A percentile compares a stretch with the other conserved stretches of the same genome.
These are phyloP conservation scores for Sylvilagus floridanus DNA, from an alignment of 2,797 vertebrate species.

Conservation along the genomic window DNA sequence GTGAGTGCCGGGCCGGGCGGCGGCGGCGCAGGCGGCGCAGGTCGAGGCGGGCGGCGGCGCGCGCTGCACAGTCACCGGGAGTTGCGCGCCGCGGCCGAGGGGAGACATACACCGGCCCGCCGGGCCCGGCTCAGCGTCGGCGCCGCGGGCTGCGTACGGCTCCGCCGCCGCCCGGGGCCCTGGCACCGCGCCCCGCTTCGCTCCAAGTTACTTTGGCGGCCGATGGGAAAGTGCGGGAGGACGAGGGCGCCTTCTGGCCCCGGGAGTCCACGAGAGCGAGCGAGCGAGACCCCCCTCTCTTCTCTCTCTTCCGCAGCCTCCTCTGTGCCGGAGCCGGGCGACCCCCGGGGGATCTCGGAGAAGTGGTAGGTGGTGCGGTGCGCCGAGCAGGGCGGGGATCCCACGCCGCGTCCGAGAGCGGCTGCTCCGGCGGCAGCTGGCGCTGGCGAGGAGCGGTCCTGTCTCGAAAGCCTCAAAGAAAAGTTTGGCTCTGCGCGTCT, in stretches of 20 bases:
- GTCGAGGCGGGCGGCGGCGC: conserved; percentile 80
- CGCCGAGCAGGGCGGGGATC: conserved; percentile 64
- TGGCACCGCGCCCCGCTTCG: conserved; percentile 58
- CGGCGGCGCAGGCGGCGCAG: conserved; percentile 79
- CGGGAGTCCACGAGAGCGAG: not conserved
- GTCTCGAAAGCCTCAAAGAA: conserved; percentile 77
- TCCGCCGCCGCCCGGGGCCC: conserved; percentile 62
- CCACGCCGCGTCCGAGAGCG: conserved; percentile 72
- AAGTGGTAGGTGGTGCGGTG: conserved; percentile 54
- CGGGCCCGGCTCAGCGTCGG: conserved; percentile 76
- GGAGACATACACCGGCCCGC: conserved; percentile 85
- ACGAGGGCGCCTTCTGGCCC: conserved; percentile 27
- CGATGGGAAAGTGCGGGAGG: conserved; percentile 63
- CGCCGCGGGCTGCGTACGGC: conserved; percentile 48
- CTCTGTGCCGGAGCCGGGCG: not conserved
- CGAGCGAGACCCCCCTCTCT: too few species aligned
- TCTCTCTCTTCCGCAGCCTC: not conserved
- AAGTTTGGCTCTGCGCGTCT: conserved; percentile 83
- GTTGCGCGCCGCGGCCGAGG: conserved; percentile 80
- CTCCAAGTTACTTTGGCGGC: conserved; percentile 82
- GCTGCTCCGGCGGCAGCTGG: conserved; percentile 72
- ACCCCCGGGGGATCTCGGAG: conserved; percentile 43
- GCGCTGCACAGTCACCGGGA: conserved; percentile 86
- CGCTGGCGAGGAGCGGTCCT: conserved; percentile 59
- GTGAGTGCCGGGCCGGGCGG: conserved; percentile 73